Base-by-base conservation (phyloP, 2,888 invertebrate species). In the Epinotia brunnichana region DNA sequence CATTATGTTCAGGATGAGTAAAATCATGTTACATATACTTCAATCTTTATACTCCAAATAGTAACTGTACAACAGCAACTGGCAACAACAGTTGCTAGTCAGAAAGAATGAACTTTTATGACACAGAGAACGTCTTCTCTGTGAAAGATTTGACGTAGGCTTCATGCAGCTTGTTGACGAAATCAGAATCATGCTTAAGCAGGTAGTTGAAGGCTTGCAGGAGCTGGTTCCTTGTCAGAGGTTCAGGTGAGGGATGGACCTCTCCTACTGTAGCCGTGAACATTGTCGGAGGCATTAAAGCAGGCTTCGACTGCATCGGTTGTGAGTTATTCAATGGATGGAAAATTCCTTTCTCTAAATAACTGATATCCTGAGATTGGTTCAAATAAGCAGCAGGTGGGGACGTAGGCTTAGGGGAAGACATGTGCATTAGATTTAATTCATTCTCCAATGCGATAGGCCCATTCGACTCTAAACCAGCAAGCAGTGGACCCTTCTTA, bases 81-180 rank as follows among this genome's bases (percentile, higher is more conserved):
- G 84, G 84, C 80, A 79, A 84, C 78, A 80, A 82, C 83, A 85
- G 87, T 77, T 80, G 80, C 83, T 79, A 74, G 77, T 83, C 81
- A 78, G 68, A 76, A 82, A 84, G 74, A 84, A 85, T 82, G 80
- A 84, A 83, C 29, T 82, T 85, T 90, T 93, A 93, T 85, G 92
- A 93, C 80, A 92, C 92, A 73, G 92, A 92, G 80, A 90, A 92
- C 70, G 91, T 85, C 83, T 93, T 93, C 84, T 96, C 96, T 84
- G 96, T 94, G 83, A 97, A 96, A 44, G 97, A 97, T 90, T 97
- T 97, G 19, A 98, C 96, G 86, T 98, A 98, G 69, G 97, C 98
- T 90, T 98, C 97, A 85, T 98, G 98, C 76, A 98, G 93, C 88
- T 97, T 97, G 83, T 96, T 96, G 48, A 98, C 95, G 91, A 98